Base-by-base conservation (phyloP, 2,113 vertebrate genomes). In the Psammodynastes pulverulentus region DNA sequence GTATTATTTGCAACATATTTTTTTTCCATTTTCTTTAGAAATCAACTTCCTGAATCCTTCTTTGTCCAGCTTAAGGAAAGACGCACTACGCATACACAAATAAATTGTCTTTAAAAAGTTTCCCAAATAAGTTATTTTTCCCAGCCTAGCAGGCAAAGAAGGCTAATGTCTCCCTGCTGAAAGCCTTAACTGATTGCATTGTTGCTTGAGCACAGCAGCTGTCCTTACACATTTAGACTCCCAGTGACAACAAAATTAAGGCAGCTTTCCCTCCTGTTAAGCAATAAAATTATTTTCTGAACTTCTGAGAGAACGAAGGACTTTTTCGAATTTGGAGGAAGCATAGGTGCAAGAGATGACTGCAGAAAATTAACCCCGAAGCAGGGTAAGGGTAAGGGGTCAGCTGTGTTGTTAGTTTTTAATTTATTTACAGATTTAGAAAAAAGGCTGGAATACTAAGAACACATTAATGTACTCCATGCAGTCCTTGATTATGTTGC, bases 231-330 rank as follows among this genome's bases (percentile, higher is more conserved):
- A 97, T 97, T 97, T 96, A 96, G 96, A 95, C 96, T 97, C 96
- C 97, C 94, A 97, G 97, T 96, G 97, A 96, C 97, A 97, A 97
- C 96, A 96, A 97, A 97, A 97, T 97, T 97, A 97, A 97, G 96
- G 95, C 96, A 97, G 94, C 94, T 93, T 93, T 92, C 91, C 96
- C 95, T 97, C 95, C 96, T 96, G 95, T 94, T 95, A 97, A 94
- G 95, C 94, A 94, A 96, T 96, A 96, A 94, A 94, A 97, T 96
- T 94, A 97, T 96, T 96, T 95, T 96, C 93, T 94, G 93, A 93
- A 95, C 95, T 96, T 96, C 95, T 97, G 95, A 92, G 88, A 85
- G 79, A 92, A 92, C 8, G 89, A 94, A 96, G 94, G 92, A 95
- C 95, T 96, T 95, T 93, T 92, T 89, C 34, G 48, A 87, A 34